These are phyloP conservation scores for Agapornis roseicollis DNA, from an alignment of 2,113 vertebrate species.

Conservation along the genomic window DNA sequence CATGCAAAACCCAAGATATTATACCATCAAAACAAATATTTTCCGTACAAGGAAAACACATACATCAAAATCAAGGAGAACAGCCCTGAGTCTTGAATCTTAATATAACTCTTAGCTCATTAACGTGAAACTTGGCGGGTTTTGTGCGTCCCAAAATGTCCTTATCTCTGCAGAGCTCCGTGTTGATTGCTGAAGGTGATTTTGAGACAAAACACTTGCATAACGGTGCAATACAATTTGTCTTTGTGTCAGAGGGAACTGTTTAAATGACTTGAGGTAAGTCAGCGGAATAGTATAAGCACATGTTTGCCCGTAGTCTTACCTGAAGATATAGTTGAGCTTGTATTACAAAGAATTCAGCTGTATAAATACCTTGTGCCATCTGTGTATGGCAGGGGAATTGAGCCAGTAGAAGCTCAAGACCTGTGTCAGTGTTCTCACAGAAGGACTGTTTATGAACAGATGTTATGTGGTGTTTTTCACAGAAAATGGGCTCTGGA, in stretches of 20 bases:
- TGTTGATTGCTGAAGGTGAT: conserved; percentile 74
- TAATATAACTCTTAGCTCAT: conserved; percentile 65
- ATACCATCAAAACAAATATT: background rate
- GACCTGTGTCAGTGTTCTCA: conserved; percentile 91
- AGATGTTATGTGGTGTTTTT: conserved; percentile 98
- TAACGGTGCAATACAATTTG: conserved; percentile 73
- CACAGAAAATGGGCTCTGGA: conserved; percentile 89
- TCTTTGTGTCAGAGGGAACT: conserved; percentile 90
- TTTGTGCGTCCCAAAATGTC: conserved; percentile 48
- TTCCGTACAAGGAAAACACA: background rate
- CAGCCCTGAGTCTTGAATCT: conserved; percentile 46
- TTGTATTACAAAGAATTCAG: conserved; percentile 82
- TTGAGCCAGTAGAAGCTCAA: conserved; percentile 84
- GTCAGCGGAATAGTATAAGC: conserved; percentile 74
- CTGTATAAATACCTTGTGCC: conserved; percentile 84
- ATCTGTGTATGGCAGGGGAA: conserved; percentile 96
- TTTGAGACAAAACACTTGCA: conserved; percentile 52
- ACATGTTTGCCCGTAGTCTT: conserved; percentile 83
- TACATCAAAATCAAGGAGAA: conserved; percentile 29
- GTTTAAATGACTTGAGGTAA: conserved; percentile 83
- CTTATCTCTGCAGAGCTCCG: conserved; percentile 67
- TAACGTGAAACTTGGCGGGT: conserved; percentile 3
- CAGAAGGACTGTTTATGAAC: conserved; percentile 97
- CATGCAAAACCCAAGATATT: background rate
- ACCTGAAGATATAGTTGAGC: conserved; percentile 86